phyloP scores from a whole-genome alignment of 2,888 invertebrate species.

The Lasioglossum figueresi region DNA sequence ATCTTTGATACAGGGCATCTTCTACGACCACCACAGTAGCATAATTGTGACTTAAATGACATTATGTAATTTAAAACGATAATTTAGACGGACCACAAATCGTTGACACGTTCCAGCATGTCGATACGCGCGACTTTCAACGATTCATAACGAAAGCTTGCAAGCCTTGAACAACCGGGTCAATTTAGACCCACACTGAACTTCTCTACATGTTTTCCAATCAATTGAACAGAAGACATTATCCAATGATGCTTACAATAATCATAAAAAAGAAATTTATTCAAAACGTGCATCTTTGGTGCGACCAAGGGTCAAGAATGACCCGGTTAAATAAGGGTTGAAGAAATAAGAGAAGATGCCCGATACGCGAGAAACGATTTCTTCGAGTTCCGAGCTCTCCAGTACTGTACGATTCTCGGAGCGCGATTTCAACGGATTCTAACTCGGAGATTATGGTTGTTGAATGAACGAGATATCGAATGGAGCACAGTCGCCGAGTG shows the following conservation, averaged over 20 bases:
- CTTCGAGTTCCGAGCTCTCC: background rate
- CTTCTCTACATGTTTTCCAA: background rate
- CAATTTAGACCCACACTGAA: background rate
- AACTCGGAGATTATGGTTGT: background rate
- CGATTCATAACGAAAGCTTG: background rate
- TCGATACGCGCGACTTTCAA: background rate
- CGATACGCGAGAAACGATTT: background rate
- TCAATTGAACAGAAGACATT: background rate
- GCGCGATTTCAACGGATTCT: background rate
- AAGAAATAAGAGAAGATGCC: background rate
- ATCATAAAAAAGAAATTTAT: background rate
- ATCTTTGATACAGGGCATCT: background rate
- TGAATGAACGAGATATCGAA: constrained; percentile 11
- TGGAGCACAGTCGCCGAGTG: background rate
- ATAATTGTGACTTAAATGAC: background rate
- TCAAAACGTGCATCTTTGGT: background rate
- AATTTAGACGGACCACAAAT: background rate
- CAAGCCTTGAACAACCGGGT: background rate
- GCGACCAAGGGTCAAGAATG: background rate
- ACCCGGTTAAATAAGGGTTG: background rate
- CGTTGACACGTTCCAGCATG: background rate
- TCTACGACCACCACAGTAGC: background rate
- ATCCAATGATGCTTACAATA: background rate
- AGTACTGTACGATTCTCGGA: background rate
- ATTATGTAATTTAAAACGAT: background rate